Base-by-base conservation (phyloP, 2,113 vertebrate species). In the Zosterops pallidus region DNA sequence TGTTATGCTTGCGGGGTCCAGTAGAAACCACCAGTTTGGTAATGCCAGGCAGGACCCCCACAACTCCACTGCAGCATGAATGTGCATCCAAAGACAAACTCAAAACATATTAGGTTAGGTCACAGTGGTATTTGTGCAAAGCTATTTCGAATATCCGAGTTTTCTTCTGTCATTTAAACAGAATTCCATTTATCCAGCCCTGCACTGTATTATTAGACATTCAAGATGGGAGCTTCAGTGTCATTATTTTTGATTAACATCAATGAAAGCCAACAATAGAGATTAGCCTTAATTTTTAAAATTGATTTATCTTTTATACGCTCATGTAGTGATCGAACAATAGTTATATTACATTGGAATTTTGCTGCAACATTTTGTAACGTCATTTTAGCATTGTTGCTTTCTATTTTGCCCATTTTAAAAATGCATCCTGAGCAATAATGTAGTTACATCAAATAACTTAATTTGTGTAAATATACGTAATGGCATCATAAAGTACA, bases 401-500 rank as follows among this genome's bases (percentile, higher is more conserved):
- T 96, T 96, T 97, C 95, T 94, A 93, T 95, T 96, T 90, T 64
- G 39, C 37, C 76, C 93, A 92, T 90, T 89, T 96, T 76, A 97
- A 96, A 96, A 93, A 97, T 96, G 93, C 23, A 97, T 96, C 96
- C 95, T 97, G 96, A 94, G 81, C 69, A 89, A 72, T 96, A 96
- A 97, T 78, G n/a, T 17, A 57, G 90, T 97, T 96, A 97, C 14
- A 84, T 21, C 64, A 86, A 95, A 84, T 96, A 97, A 97, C 82
- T 95, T 91, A 78, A 97, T 97, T 97, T 97, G 83, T 84, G 90
- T 33, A 90, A 96, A 97, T 71, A 92, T 89, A 96, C 86, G 88
- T 93, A 96, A 97, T 96, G 88, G 86, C 72, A 96, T 94, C 93
- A 96, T 96, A 84, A 96, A 97, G 83, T 60, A 97, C 88, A 94